phyloP scores from a whole-genome alignment of 2,888 invertebrate species.

The Chydorus sphaericus region DNA sequence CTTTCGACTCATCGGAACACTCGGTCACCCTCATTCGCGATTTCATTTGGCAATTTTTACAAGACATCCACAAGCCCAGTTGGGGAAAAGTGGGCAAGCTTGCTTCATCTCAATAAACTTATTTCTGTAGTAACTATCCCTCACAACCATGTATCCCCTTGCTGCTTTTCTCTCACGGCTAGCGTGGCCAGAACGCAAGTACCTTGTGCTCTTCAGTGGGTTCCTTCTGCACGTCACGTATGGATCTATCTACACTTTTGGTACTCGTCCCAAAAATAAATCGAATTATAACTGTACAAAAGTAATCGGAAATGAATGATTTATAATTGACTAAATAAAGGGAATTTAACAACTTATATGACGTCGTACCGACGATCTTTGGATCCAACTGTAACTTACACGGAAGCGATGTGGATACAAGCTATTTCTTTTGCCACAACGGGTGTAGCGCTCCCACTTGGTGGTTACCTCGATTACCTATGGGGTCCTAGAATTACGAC shows the following conservation, averaged over 20 bases:
- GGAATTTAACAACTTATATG: constrained; percentile 21
- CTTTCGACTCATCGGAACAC: background rate
- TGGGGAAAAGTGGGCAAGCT: background rate
- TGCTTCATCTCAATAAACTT: background rate
- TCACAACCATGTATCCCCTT: background rate
- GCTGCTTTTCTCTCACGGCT: too few relatives aligned
- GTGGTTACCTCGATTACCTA: constrained; percentile 23
- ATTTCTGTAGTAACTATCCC: background rate
- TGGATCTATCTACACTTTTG: constrained; percentile 21
- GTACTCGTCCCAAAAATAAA: constrained; percentile 14
- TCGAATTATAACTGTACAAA: background rate
- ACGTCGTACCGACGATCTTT: constrained; percentile 19
- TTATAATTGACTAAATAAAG: constrained; percentile 5
- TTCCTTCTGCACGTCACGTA: constrained; percentile 20
- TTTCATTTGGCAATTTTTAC: background rate
- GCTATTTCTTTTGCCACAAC: constrained; percentile 19
- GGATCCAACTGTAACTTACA: constrained; percentile 13
- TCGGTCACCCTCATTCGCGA: background rate
- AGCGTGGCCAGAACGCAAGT: too few relatives aligned
- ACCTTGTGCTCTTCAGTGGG: constrained; percentile 18
- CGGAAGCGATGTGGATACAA: constrained; percentile 23
- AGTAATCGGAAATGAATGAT: background rate
- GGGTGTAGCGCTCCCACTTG: constrained; percentile 24
- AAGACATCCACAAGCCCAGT: background rate
- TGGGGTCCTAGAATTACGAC: constrained; percentile 23